These are phyloP conservation scores for Enteromius mattozi DNA, from an alignment of 2,797 vertebrate genomes.

Conservation along the genomic window DNA sequence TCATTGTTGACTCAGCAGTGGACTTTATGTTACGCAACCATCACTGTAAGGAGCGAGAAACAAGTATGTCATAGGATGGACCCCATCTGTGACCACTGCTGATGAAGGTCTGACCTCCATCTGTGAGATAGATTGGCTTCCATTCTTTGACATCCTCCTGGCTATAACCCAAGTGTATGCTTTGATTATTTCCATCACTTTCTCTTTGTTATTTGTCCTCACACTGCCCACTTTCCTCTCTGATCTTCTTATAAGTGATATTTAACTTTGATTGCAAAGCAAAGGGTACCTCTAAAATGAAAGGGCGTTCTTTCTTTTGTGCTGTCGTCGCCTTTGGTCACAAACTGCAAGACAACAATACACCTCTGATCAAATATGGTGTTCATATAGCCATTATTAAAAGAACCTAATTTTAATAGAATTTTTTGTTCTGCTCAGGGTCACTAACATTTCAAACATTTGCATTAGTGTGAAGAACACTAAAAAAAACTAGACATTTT, in stretches of 20 bases:
- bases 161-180: constrained; percentile 19
- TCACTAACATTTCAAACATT: constrained; percentile 16
- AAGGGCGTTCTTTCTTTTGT: background rate
- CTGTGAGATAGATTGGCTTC: constrained; percentile 43
- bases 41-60: background rate
- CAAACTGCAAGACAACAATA: background rate
- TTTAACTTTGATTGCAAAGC: constrained; percentile 42
- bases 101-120: constrained; percentile 37
- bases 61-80: constrained; percentile 9
- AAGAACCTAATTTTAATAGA: background rate
- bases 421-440: background rate
- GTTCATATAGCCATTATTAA: background rate
- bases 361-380: background rate
- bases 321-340: background rate
- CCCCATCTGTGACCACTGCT: constrained; percentile 1
- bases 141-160: constrained; percentile 37
- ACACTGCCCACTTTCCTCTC: background rate
- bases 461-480: background rate
- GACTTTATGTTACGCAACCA: background rate
- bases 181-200: constrained; percentile 37
- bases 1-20: background rate
- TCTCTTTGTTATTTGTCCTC: constrained; percentile 40
- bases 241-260: constrained; percentile 21
- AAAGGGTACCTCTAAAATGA: constrained; percentile 29
- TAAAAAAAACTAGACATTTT: background rate